Conservation (phyloP, 30 jellyfish, hydroid and myxozoan genomes). For the Aurelia sp. region DNA sequence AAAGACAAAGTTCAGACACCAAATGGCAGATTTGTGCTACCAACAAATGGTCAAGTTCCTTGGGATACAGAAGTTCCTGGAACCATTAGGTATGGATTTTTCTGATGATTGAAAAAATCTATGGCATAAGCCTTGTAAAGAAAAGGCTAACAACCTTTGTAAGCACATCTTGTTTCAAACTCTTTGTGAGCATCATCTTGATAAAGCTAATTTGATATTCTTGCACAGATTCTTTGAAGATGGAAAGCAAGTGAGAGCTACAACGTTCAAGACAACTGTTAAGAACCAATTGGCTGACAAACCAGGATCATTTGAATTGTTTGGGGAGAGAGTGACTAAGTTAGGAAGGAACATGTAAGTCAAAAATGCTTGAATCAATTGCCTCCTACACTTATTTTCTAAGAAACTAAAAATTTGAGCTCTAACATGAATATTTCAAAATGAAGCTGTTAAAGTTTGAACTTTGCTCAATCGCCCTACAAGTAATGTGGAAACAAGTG, state of each 20-base stretch:
- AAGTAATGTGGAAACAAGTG: no score
- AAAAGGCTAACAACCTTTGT: no score
- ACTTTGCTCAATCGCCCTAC: no score
- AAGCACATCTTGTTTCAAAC: no score
- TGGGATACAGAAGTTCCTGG: conserved; percentile 99
- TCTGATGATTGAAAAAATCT: no score
- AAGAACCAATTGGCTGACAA: conserved; percentile 85
- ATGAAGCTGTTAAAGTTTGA: no score
- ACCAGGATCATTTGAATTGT: conserved; percentile 87
- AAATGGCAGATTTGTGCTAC: conserved; percentile 91
- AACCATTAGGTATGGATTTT: conserved; percentile 70
- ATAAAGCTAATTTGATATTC: no score
- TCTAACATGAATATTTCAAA: no score
- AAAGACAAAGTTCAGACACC: conserved; percentile 92
- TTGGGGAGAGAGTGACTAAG: conserved; percentile 93
- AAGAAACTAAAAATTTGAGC: no score
- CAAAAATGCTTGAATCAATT: background rate
- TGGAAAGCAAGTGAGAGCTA: conserved; percentile 47
- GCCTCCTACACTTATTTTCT: background rate
- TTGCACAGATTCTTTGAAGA: conserved; percentile 28
- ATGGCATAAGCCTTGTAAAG: no score
- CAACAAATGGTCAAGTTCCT: conserved; percentile 88
- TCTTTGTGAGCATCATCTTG: no score
- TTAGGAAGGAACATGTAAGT: conserved; percentile 94
- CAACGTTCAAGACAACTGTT: conserved; percentile 61